phyloP scores from a whole-genome alignment of 2,113 vertebrate species.

The Hirundichthys speculiger region DNA sequence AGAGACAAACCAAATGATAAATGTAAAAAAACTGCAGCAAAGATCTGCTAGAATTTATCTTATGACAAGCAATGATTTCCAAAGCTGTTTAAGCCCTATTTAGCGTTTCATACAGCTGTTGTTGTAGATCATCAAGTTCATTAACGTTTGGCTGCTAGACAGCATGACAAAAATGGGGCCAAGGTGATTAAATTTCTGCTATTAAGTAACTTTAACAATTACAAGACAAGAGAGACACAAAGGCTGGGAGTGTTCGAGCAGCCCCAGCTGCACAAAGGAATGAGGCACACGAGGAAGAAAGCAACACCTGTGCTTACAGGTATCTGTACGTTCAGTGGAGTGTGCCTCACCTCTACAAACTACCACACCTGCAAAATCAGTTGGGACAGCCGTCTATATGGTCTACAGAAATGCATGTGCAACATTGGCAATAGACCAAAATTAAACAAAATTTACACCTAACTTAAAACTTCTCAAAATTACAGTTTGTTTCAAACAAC shows the following conservation, averaged over 20 bases:
- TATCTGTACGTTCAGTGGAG: not conserved
- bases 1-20: conserved; percentile 15
- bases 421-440: not conserved
- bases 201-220: conserved; percentile 14
- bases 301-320: conserved; percentile 19
- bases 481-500: too few relatives aligned
- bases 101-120: conserved; percentile 43
- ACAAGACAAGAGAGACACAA: conserved; percentile 3
- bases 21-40: conserved; percentile 9
- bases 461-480: too few relatives aligned
- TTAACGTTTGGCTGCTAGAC: conserved; percentile 19
- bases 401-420: not conserved
- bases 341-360: conserved; percentile 15
- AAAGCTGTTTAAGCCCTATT: conserved; percentile 24
- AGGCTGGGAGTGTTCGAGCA: conserved; percentile 1
- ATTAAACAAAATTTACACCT: too few relatives aligned
- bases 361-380: conserved; percentile 1
- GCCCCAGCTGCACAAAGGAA: conserved; percentile 10
- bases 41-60: conserved; percentile 7
- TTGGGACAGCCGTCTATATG: not conserved
- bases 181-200: conserved; percentile 19
- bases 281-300: not conserved
- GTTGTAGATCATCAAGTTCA: conserved; percentile 41
- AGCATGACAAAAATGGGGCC: not conserved
- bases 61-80: conserved; percentile 13